Percentiles rank a stretch among this genome's conserved stretches.
phyloP scores from a whole-genome alignment of 2,888 invertebrate genomes.

The Nephrotoma appendiculata region DNA sequence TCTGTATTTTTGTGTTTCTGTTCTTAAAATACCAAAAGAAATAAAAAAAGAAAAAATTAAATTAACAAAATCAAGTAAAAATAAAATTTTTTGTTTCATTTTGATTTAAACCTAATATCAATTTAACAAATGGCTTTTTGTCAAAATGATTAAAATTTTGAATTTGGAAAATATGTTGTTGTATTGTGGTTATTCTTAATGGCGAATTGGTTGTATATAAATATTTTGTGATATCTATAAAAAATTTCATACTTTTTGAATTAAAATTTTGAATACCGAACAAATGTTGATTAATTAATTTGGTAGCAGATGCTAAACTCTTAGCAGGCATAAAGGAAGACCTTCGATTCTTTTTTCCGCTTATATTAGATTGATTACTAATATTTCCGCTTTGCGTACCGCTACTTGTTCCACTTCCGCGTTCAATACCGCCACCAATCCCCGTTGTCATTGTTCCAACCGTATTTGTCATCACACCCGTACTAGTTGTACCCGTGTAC shows the following conservation, averaged over 20 bases:
- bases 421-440: neutral
- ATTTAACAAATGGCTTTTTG: neutral
- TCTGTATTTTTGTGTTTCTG: neutral
- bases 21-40: neutral
- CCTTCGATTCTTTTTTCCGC: constrained; percentile 25
- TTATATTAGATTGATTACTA: neutral
- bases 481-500: neutral
- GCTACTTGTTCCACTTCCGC: neutral
- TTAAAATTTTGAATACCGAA: constrained; percentile 44
- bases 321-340: constrained; percentile 46
- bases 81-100: neutral
- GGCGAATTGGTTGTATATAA: neutral
- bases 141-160: neutral
- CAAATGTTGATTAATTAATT: constrained; percentile 58
- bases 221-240: neutral
- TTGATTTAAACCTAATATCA: neutral
- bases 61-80: neutral
- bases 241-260: constrained; percentile 23
- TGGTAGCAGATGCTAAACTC: constrained; percentile 53
- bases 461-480: neutral
- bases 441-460: neutral
- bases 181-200: neutral
- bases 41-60: neutral
- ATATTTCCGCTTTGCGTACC: neutral
- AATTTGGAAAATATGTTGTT: neutral